These are phyloP conservation scores for Stenodema calcarata DNA, from an alignment of 2,888 invertebrate genomes.

Conservation along the genomic window DNA sequence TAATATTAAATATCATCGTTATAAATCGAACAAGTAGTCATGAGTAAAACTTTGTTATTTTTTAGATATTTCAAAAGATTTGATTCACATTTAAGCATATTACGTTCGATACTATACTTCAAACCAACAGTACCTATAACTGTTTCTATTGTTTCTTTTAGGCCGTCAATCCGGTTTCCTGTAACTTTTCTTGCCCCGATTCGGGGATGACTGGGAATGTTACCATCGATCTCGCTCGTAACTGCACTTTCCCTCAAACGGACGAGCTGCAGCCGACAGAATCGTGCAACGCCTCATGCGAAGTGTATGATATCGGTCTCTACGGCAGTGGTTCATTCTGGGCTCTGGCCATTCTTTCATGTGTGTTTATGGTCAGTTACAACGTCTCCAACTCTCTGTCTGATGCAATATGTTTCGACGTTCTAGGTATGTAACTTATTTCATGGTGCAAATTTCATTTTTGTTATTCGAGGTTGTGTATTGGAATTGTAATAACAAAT, in stretches of 20 bases:
- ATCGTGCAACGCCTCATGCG: slow-evolving; percentile 62
- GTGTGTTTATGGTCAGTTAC: slow-evolving; percentile 78
- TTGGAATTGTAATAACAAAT: too few species aligned
- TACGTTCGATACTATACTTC: too few species aligned
- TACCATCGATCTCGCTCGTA: slow-evolving; percentile 9
- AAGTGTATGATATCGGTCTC: slow-evolving; percentile 43
- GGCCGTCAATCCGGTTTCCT: slow-evolving; percentile 23
- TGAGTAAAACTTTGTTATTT: too few species aligned
- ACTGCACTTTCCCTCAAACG: background rate
- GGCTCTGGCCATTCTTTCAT: slow-evolving; percentile 75
- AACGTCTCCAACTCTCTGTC: slow-evolving; percentile 86
- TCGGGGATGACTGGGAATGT: background rate
- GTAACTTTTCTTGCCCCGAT: slow-evolving; percentile 6
- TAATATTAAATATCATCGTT: too few species aligned
- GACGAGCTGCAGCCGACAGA: background rate
- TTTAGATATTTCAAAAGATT: too few species aligned
- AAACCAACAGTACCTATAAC: too few species aligned
- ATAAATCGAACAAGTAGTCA: too few species aligned
- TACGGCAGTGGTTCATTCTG: slow-evolving; percentile 68
- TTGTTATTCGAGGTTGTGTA: background rate
- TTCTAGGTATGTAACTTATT: slow-evolving; percentile 70
- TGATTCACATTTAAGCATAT: too few species aligned
- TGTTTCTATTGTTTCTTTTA: background rate
- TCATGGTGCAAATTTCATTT: background rate
- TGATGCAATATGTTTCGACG: slow-evolving; percentile 89